phyloP scores from a whole-genome alignment of 2,797 vertebrate species.

The Limosa lapponica region DNA sequence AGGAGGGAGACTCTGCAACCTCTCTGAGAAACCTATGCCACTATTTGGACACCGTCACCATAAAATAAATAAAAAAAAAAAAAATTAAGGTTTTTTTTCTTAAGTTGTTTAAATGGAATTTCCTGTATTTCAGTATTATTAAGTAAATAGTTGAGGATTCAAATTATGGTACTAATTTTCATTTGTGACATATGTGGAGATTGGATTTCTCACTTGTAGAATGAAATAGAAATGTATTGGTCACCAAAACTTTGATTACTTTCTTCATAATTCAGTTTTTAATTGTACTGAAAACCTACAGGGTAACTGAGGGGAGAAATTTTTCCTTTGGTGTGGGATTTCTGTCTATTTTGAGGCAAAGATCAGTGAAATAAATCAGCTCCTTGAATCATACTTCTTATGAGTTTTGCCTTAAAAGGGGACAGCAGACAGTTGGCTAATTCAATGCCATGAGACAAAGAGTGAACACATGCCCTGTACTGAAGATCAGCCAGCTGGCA shows the following conservation, averaged over 20 bases:
- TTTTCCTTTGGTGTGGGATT: not conserved
- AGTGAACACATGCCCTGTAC: not conserved
- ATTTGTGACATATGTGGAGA: not conserved
- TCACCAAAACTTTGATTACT: not conserved
- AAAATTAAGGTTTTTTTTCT: not conserved
- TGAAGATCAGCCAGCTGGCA: conserved; percentile 69
- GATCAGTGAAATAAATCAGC: not conserved
- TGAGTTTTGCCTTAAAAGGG: not conserved
- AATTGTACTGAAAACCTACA: not conserved
- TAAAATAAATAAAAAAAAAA: not conserved
- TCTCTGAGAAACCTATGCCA: not conserved
- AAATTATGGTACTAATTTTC: not conserved
- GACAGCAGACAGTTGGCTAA: conserved; percentile 2
- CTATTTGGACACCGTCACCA: not conserved
- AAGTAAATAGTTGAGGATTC: not conserved
- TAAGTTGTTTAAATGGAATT: not conserved
- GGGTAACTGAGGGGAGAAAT: not conserved
- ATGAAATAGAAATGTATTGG: not conserved
- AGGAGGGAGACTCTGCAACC: not conserved
- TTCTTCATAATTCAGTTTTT: not conserved
- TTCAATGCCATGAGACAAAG: conserved; percentile 9
- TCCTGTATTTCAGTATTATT: not conserved
- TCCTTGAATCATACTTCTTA: not conserved
- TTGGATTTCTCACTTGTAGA: not conserved
- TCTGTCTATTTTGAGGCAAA: not conserved